phyloP scores from a whole-genome alignment of 2,797 vertebrate genomes.

The Octomys mimax region DNA sequence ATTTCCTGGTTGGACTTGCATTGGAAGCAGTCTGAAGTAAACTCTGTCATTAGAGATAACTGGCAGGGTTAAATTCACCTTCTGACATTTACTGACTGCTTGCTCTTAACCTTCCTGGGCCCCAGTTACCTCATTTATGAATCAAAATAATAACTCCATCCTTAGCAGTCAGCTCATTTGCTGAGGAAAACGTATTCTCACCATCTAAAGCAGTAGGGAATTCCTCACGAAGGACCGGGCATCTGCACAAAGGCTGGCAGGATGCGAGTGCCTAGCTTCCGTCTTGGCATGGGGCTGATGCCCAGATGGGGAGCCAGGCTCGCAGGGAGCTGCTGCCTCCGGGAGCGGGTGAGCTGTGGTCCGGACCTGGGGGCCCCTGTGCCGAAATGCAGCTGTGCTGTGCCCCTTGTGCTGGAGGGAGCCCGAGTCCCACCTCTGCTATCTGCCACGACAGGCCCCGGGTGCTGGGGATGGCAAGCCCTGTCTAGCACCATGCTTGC shows the following conservation, averaged over 20 bases:
- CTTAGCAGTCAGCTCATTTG: background rate
- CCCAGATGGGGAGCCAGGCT: background rate
- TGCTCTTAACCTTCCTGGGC: background rate
- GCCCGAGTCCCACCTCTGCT: background rate
- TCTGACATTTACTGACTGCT: background rate
- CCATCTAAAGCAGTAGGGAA: background rate
- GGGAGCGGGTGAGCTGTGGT: background rate
- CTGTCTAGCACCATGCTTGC: background rate
- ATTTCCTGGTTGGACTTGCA: background rate
- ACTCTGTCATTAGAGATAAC: background rate
- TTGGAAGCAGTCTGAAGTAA: background rate
- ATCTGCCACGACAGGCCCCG: no score
- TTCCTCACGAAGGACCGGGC: background rate
- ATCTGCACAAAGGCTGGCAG: background rate
- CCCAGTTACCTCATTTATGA: background rate
- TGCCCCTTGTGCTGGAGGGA: fast-evolving
- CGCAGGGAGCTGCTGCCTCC: background rate
- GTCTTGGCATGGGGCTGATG: background rate
- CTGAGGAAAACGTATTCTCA: background rate
- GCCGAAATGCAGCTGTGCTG: fast-evolving
- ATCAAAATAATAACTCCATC: slow-evolving; percentile 18
- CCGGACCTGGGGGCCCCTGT: background rate
- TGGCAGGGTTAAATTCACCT: background rate
- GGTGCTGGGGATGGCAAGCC: fast-evolving
- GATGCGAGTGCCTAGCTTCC: background rate